Base-by-base conservation (phyloP, 2,113 vertebrate genomes). In the Dipodomys merriami region DNA sequence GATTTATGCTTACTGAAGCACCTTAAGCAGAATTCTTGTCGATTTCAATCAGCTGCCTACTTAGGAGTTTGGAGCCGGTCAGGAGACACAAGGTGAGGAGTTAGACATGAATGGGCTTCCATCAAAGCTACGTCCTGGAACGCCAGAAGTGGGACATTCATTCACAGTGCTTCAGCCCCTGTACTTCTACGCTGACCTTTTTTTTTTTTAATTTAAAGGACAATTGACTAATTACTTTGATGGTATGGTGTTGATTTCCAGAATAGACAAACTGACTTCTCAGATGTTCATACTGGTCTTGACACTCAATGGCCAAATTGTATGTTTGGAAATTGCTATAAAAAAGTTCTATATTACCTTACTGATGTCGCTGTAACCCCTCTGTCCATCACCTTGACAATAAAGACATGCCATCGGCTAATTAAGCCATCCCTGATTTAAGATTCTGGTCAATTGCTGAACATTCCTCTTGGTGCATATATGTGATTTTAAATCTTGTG, bases 21-120 rank as follows among this genome's bases (percentile, higher is more conserved):
- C 30, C 65, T 74, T 69, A 44, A 85, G 49, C 77, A 91, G 27
- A 46, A 87, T 87, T 94, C 78, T 88, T 90, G 84, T 94, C 81
- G 16, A 35, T 94, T 96, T 95, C 35, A 83, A 80, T 93, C 83
- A 76, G 29, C 53, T 46, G 67, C 67, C 71, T 85, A 7, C 65
- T 95, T 71, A 91, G 44, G 60, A 95, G 68, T 88, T 82, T 84
- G 44, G 78, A 94, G 53, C 4, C 60, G 86, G n/a, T 27, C 39
- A 72, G 7, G 22, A 23, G 20, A 76, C 33, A 83, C 33, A 27
- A 83, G 69, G 73, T 84, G 65, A 68, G 27, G 68, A 62, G 30
- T 84, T 39, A 62, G 62, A 60, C 73, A 85, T 49, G 64, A 93
- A 49, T 80, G 86, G 85, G 25, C 33, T 79, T 76, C 9, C 5